Conservation (phyloP, 2,797 vertebrate species). For the Bufotes viridis region DNA sequence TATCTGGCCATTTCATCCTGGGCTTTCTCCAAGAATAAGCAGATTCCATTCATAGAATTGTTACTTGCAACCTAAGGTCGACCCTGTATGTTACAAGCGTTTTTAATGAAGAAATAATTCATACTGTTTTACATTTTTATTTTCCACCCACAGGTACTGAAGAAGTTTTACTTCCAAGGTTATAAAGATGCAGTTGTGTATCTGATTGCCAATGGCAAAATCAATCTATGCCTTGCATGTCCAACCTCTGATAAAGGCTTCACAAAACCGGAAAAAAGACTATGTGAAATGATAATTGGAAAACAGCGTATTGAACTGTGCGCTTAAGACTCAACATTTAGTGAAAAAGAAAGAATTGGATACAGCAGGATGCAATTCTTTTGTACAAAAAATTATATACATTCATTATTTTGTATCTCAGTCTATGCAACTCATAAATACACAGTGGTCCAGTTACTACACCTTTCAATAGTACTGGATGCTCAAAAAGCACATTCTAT, state of each 20-base stretch:
- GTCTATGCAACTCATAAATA: neutral
- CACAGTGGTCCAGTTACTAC: neutral
- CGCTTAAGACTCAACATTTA: neutral
- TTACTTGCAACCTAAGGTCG: too few species aligned
- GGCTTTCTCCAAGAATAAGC: too few species aligned
- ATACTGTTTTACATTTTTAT: neutral
- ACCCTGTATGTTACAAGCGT: too few species aligned
- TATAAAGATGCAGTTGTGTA: slow-evolving; percentile 83
- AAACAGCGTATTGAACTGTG: neutral
- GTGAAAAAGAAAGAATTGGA: neutral
- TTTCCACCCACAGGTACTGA: slow-evolving; percentile 74
- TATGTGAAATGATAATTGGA: neutral
- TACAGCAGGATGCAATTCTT: neutral
- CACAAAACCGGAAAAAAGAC: neutral
- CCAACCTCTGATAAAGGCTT: neutral
- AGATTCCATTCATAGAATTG: too few species aligned
- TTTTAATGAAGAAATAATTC: neutral
- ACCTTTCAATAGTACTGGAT: neutral
- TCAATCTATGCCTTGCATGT: neutral
- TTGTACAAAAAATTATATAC: too few species aligned
- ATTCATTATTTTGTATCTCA: too few species aligned
- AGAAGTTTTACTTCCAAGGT: slow-evolving; percentile 82
- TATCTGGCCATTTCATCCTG: too few species aligned
- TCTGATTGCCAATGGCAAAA: slow-evolving; percentile 66
- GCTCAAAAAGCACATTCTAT: neutral